These are phyloP conservation scores for Drosophila saltans DNA, from an alignment of 1,140 invertebrate genomes.

Conservation along the genomic window DNA sequence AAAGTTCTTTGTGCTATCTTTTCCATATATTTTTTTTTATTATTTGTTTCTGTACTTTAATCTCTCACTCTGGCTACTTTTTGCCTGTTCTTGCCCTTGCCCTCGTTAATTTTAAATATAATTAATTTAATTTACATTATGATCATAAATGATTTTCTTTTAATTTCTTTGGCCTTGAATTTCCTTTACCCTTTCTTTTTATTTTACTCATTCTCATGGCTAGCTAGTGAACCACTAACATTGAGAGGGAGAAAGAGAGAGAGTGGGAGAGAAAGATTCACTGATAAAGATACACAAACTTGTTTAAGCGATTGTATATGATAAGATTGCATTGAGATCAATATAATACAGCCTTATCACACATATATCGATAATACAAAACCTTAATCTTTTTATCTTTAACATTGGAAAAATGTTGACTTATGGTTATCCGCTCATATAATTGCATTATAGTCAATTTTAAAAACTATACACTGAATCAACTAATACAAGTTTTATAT, in stretches of 20 bases:
- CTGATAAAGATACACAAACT: neutral
- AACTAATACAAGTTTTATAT: too few species aligned
- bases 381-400: constrained; percentile 1
- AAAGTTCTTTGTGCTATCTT: neutral
- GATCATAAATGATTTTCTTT: constrained; percentile 48
- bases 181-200: constrained; percentile 13
- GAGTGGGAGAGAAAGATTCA: neutral
- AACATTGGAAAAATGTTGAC: neutral
- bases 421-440: neutral
- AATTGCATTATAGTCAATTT: neutral
- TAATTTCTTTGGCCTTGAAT: constrained; percentile 44
- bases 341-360: neutral
- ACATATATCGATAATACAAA: neutral
- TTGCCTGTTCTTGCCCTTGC: neutral
- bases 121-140: constrained; percentile 47
- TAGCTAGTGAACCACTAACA: constrained; percentile 35
- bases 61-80: too few species aligned
- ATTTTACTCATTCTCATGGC: neutral
- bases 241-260: neutral
- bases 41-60: neutral
- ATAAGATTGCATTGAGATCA: constrained; percentile 11
- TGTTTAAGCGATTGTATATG: neutral
- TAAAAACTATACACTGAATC: too few species aligned
- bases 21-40: neutral
- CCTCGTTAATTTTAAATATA: constrained; percentile 29